A percentile compares a stretch with the other conserved stretches of the same genome.
Evolutionary conservation across 2,888 invertebrate genomes (phyloP).

Genomic region (Colostygia pectinataria): DNA sequence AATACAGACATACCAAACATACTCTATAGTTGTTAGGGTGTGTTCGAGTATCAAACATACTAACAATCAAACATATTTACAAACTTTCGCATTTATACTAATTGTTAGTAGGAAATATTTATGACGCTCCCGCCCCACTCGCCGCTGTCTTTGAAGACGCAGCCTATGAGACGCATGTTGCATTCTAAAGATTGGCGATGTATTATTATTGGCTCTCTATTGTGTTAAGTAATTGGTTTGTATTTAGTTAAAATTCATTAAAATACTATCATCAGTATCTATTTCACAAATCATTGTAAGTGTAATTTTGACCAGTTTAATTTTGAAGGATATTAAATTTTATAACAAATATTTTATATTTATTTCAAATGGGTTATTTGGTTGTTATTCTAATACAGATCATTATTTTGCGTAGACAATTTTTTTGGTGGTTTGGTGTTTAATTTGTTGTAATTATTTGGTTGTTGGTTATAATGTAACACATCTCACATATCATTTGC

Average conservation of each 20-base stretch:
- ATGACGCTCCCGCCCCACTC: no score
- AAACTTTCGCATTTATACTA: no score
- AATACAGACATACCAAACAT: no score
- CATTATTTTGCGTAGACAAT: slow-evolving; percentile 11
- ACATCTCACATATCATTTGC: slow-evolving; percentile 31
- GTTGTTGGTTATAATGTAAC: slow-evolving; percentile 9
- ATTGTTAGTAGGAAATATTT: no score
- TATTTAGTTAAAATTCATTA: slow-evolving; percentile 9
- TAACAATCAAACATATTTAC: no score
- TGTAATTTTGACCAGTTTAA: slow-evolving; percentile 35
- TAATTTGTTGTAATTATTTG: slow-evolving; percentile 8
- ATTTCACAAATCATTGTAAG: slow-evolving; percentile 24
- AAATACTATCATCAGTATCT: slow-evolving; percentile 11
- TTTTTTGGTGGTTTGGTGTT: slow-evolving; percentile 8
- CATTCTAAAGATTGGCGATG: slow-evolving; percentile 8
- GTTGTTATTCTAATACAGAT: slow-evolving; percentile 12
- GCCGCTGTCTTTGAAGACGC: no score
- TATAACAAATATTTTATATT: slow-evolving; percentile 14
- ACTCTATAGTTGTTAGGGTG: no score
- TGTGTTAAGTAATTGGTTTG: slow-evolving; percentile 1
- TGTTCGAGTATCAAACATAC: no score
- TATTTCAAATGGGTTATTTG: slow-evolving; percentile 25
- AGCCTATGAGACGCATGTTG: slow-evolving; percentile 19
- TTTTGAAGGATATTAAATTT: slow-evolving; percentile 35
- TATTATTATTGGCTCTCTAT: slow-evolving; percentile 4